These are phyloP conservation scores for Halichoeres trimaculatus DNA, from an alignment of 2,113 vertebrate genomes.

Conservation along the genomic window DNA sequence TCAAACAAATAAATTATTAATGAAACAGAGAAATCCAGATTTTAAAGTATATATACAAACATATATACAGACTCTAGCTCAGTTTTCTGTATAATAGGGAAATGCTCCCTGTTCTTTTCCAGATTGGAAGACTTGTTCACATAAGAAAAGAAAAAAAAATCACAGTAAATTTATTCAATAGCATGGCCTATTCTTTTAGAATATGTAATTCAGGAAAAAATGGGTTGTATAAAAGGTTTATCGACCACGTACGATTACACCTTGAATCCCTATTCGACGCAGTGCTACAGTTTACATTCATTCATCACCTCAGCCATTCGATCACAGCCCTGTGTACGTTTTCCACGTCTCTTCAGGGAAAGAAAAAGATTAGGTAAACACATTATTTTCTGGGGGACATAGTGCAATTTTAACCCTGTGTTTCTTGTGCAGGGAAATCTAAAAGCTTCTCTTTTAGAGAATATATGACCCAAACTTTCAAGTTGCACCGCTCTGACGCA, in stretches of 20 bases:
- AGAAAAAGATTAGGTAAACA: conserved; percentile 64
- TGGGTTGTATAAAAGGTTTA: conserved; percentile 21
- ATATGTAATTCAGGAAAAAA: conserved; percentile 32
- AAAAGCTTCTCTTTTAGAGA: conserved; percentile 57
- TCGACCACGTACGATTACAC: conserved; percentile 36
- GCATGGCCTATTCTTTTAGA: conserved; percentile 39
- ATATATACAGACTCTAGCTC: conserved; percentile 33
- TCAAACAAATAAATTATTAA: conserved; percentile 46
- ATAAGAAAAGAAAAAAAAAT: conserved; percentile 33
- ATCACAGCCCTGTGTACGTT: conserved; percentile 35
- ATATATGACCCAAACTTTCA: conserved; percentile 46
- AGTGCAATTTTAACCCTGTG: conserved; percentile 79
- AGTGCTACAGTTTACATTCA: conserved; percentile 78
- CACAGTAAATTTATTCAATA: conserved; percentile 32
- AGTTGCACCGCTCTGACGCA: conserved; percentile 46
- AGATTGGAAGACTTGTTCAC: conserved; percentile 66
- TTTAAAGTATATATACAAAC: not conserved
- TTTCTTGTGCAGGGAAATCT: conserved; percentile 66
- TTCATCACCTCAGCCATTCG: conserved; percentile 57
- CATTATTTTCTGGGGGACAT: conserved; percentile 47
- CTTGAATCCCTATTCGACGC: conserved; percentile 48
- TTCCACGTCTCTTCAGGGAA: conserved; percentile 52
- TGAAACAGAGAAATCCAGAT: conserved; percentile 7
- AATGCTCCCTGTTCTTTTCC: conserved; percentile 29
- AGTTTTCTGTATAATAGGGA: conserved; percentile 22